Evolutionary conservation across 2,113 vertebrate species (phyloP), one percentile per base, ranked within the genome.

Genomic region (Limnothrissa miodon): DNA sequence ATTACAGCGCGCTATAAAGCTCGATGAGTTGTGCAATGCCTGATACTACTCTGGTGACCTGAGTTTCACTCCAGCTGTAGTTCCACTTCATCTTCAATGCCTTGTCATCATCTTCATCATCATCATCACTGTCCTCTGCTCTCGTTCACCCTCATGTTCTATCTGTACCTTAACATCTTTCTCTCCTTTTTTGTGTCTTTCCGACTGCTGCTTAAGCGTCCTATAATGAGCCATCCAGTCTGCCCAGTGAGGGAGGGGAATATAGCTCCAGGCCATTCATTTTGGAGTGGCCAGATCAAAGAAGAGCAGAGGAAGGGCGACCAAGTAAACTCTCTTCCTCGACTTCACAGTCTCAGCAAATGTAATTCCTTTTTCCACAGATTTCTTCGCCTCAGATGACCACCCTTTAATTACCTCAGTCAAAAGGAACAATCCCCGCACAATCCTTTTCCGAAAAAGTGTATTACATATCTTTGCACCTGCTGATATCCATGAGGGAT

Each of bases 161-260:
- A 13, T 2, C 42, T 51, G 11, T 29, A 4, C 53, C 80, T 80
- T 46, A 39, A 25, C 15, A 2, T 39, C 44, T 9, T 1, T 80
- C 44, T 53, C 79, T 66, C 25, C 10, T 62, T 87, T 21, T 81
- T 13, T 84, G 39, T 80, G 78, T 87, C 33, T 79, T 80, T 19
- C 48, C 45, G 5, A 51, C 79, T 53, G 3, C 56, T 56, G 39
- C 29, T 83, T 39, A 45, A 59, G 83, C 45, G 29, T 33, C 82
- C 70, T 4, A 48, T 87, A 85, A 85, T 85, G 83, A 87, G 79
- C 56, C 78, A 42, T 10, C 48, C 79, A 1, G n/a, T 36, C 23
- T 46, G 82, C 59, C 59, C 5, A 29, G 59, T 10, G 1, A 66
- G 59, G n/a, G 29, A 66, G 56, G 56, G n/a, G 59, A 70, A 80